These are phyloP conservation scores for Cephus nigrinus DNA, from an alignment of 2,888 invertebrate species.

Conservation along the genomic window DNA sequence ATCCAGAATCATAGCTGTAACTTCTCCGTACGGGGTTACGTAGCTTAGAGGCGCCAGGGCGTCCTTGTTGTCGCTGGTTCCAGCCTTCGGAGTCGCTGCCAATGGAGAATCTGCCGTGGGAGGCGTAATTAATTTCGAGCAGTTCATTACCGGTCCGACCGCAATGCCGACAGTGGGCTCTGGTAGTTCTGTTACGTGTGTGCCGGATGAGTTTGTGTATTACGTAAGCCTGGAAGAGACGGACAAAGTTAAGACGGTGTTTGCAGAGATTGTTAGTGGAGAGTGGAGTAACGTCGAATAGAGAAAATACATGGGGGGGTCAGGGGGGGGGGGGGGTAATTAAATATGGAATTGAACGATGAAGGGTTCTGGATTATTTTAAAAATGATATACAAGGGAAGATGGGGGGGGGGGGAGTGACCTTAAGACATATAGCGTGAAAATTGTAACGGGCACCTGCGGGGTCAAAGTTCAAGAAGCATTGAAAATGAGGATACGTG, in stretches of 20 bases:
- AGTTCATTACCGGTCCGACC: constrained; percentile 43
- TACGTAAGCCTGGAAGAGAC: background rate
- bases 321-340: background rate
- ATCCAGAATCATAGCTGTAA: constrained; percentile 42
- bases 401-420: too few species aligned
- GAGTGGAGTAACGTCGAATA: background rate
- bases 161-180: constrained; percentile 29
- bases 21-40: constrained; percentile 20
- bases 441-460: background rate
- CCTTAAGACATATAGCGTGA: background rate
- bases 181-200: background rate
- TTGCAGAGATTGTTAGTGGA: background rate
- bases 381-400: background rate
- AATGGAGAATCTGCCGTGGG: background rate
- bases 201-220: background rate
- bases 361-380: background rate
- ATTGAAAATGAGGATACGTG: constrained; percentile 38
- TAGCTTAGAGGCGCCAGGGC: background rate
- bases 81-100: background rate
- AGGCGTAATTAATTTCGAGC: constrained; percentile 48
- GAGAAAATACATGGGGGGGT: background rate
- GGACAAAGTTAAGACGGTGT: background rate
- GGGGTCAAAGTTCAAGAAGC: background rate
- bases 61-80: background rate
- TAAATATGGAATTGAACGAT: background rate